Evolutionary conservation across 2,888 invertebrate species (phyloP), one percentile per base, ranked within the genome.

Genomic region (Colletes collaris): DNA sequence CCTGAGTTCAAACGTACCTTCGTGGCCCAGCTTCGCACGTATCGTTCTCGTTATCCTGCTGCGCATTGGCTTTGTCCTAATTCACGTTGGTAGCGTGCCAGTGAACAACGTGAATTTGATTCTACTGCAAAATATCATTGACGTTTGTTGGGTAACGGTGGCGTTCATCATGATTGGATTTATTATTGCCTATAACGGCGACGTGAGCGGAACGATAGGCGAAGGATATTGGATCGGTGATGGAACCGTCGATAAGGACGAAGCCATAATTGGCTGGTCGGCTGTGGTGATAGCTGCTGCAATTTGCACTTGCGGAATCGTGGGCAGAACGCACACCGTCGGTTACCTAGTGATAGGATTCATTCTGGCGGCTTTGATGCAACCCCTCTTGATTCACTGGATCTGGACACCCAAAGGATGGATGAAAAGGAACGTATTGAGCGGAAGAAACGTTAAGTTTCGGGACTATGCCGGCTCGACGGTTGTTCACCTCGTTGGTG

Each of bases 351-450:
- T 86, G 53, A 85, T 89, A 52, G 89, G 89, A 5, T 66, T 87
- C 0, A 27, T 93, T 1, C 82, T 91, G 10, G 86, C 91, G 4
- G 89, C 88, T 0, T 5, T 92, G 6, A 66, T 91, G 50, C 90
- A 92, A 71, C 93, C 93, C 0, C 67, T 93, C 3, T 53, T 92
- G 7, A 89, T 93, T 35, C 92, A 92, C 74, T 93, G 93, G 93
- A 83, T 89, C n/a, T 92, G 92, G 92, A 87, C 89, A 13, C 66
- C 82, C 0, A 55, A 86, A 3, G 93, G 93, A 10, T 93, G 93
- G 92, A 91, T 93, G 91, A 83, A 81, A 4, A 77, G 73, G 3
- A 86, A 84, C 27, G 52, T 19, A 4, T 49, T 93, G n/a, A n/a
- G 78, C 3, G 86, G 74, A 6, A 71, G 75, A 11, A 58, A 76